phyloP scores from a whole-genome alignment of 1,140 invertebrate genomes.

The Drosophila malerkotliana region DNA sequence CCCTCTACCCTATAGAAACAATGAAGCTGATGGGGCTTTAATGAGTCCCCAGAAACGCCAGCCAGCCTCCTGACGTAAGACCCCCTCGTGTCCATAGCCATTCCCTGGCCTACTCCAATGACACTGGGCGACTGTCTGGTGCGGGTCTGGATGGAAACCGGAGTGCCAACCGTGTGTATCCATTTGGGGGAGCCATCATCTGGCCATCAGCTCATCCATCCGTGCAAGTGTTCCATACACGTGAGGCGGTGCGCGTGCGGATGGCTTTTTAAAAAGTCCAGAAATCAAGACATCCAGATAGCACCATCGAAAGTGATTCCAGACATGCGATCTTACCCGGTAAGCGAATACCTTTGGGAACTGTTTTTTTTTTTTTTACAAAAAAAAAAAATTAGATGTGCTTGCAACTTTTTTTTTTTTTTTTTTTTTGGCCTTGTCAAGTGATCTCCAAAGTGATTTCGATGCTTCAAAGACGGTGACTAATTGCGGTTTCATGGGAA shows the following conservation, averaged over 20 bases:
- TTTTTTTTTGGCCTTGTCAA: conserved; percentile 16
- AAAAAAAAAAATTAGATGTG: conserved; percentile 1
- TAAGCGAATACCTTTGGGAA: conserved; percentile 49
- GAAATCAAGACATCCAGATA: conserved; percentile 18
- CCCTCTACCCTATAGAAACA: no score
- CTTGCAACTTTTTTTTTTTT: conserved; percentile 17
- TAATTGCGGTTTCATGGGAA: conserved; percentile 16
- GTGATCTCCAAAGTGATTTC: conserved; percentile 8
- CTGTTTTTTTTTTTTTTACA: conserved; percentile 3
- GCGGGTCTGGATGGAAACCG: conserved; percentile 21
- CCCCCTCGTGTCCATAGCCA: background rate
- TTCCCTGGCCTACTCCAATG: background rate
- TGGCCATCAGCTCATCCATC: conserved; percentile 13
- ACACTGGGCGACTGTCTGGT: conserved; percentile 12
- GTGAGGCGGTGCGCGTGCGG: conserved; percentile 36
- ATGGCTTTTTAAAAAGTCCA: conserved; percentile 1
- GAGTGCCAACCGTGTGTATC: background rate
- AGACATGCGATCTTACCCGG: conserved; percentile 42
- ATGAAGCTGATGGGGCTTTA: background rate
- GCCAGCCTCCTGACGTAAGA: conserved; percentile 7
- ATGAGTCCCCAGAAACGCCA: background rate
- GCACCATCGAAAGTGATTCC: conserved; percentile 45
- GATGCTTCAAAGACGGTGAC: conserved; percentile 1
- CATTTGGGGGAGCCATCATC: background rate
- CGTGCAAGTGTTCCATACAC: conserved; percentile 4